phyloP scores from a whole-genome alignment of 37 sponge, comb jelly and placozoan species.

The Beroe ovata region DNA sequence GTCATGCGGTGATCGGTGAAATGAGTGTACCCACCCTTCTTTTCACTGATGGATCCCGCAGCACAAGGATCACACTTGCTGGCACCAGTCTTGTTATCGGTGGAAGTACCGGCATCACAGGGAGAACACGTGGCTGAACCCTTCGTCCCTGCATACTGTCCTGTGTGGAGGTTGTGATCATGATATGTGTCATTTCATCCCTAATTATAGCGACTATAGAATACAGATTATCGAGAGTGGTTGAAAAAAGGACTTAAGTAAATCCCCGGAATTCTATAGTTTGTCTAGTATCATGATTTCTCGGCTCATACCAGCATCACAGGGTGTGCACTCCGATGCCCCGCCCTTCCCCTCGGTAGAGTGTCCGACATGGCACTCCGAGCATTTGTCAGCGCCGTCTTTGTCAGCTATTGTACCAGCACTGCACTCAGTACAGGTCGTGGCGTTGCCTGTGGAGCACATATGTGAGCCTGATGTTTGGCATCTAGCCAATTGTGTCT shows the following conservation, averaged over 20 bases:
- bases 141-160: neutral
- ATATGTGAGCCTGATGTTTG: no score
- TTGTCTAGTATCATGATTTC: no score
- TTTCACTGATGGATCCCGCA: neutral
- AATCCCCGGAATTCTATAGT: no score
- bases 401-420: constrained; percentile 1
- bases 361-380: neutral
- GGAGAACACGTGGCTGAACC: neutral
- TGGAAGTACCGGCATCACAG: constrained; percentile 6
- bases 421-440: neutral
- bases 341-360: neutral
- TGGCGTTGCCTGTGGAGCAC: no score
- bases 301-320: neutral
- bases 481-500: no score
- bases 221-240: no score
- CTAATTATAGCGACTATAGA: no score
- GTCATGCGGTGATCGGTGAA: no score
- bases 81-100: neutral
- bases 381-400: neutral
- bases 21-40: no score
- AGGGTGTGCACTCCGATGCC: neutral
- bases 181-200: no score
- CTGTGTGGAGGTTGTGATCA: neutral
- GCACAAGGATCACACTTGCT: neutral
- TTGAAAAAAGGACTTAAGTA: neutral